These are phyloP conservation scores for Stramonita haemastoma DNA, from an alignment of 2,888 invertebrate species.

Conservation along the genomic window DNA sequence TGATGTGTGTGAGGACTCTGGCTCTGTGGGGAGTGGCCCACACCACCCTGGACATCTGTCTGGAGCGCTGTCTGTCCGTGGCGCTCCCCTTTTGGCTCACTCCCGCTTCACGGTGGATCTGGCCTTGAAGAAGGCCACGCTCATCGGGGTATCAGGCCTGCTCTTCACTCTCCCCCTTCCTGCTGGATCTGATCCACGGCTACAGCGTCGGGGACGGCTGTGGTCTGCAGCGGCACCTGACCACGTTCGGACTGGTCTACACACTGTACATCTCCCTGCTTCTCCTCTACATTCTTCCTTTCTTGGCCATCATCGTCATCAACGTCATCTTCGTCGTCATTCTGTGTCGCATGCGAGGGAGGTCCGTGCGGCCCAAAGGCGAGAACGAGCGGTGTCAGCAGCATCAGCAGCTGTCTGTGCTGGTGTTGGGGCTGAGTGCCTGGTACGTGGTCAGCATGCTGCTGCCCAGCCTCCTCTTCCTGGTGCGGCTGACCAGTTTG, in stretches of 20 bases:
- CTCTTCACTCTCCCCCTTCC: slow-evolving; percentile 31
- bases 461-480: slow-evolving; percentile 37
- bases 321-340: slow-evolving; percentile 24
- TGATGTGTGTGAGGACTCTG: slow-evolving; percentile 1
- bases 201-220: slow-evolving; percentile 23
- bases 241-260: slow-evolving; percentile 38
- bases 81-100: slow-evolving; percentile 32
- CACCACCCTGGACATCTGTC: slow-evolving; percentile 36
- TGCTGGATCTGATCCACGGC: slow-evolving; percentile 34
- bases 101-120: slow-evolving; percentile 26
- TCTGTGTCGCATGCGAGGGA: slow-evolving; percentile 32
- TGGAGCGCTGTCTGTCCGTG: slow-evolving; percentile 26
- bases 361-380: not conserved
- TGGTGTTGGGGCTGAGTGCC: slow-evolving; percentile 25
- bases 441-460: slow-evolving; percentile 41
- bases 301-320: slow-evolving; percentile 30
- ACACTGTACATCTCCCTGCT: slow-evolving; percentile 31
- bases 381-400: not conserved
- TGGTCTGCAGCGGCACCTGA: not conserved
- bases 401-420: slow-evolving; percentile 26
- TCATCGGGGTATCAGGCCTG: slow-evolving; percentile 28
- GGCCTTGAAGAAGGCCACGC: slow-evolving; percentile 1
- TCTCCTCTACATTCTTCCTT: slow-evolving; percentile 39
- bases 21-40: slow-evolving; percentile 35
- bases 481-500: slow-evolving; percentile 27